These are phyloP conservation scores for Napeogenes inachia DNA, from an alignment of 2,888 invertebrate species.

Conservation along the genomic window DNA sequence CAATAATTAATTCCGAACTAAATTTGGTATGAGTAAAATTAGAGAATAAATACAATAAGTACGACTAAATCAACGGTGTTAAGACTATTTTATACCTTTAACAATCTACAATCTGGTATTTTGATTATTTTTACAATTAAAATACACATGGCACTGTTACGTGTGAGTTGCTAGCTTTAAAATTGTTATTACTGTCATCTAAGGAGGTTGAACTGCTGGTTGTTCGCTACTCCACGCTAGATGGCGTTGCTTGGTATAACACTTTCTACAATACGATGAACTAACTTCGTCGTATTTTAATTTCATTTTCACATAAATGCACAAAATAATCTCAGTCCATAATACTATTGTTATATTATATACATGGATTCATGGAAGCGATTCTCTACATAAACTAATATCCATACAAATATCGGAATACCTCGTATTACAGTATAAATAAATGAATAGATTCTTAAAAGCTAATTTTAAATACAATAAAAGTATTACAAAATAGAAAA, in stretches of 20 bases:
- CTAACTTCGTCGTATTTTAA: conserved; percentile 10
- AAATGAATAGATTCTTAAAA: conserved; percentile 58
- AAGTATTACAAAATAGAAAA: conserved; percentile 76
- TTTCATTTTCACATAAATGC: conserved; percentile 52
- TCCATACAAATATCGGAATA: conserved; percentile 69
- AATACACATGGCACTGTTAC: conserved; percentile 46
- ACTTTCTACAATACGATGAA: conserved; percentile 28
- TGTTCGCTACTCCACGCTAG: conserved; percentile 41
- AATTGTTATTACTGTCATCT: conserved; percentile 30
- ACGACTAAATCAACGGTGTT: conserved; percentile 15
- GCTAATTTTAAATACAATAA: conserved; percentile 68
- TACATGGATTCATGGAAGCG: conserved; percentile 62
- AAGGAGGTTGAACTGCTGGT: conserved; percentile 17
- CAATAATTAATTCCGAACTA: conserved; percentile 13
- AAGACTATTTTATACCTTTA: conserved; percentile 14
- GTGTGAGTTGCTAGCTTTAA: conserved; percentile 23
- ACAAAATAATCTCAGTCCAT: conserved; percentile 72
- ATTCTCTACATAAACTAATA: conserved; percentile 57
- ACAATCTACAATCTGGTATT: conserved; percentile 15
- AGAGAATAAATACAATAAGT: conserved; percentile 25
- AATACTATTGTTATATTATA: conserved; percentile 64
- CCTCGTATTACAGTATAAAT: conserved; percentile 76
- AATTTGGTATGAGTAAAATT: conserved; percentile 25
- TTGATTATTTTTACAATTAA: conserved; percentile 24
- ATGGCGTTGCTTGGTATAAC: conserved; percentile 52